A percentile compares a stretch with the other conserved stretches of the same genome.
Conservation (phyloP, 2,113 vertebrate genomes). For the Rhinoderma darwinii region DNA sequence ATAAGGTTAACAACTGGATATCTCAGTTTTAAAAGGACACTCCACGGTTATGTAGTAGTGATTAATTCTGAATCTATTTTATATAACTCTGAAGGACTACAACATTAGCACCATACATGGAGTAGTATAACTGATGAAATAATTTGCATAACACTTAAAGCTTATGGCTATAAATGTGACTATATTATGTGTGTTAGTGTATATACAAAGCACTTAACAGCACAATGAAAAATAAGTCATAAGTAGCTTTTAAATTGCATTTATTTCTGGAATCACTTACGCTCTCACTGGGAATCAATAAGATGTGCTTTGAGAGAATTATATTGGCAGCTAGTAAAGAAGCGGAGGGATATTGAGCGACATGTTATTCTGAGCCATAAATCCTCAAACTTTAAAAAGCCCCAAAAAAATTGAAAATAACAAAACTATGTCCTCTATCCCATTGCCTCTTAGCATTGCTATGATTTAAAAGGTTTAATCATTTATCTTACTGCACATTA, state of each 20-base stretch:
- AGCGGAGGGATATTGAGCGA: conserved; percentile 20
- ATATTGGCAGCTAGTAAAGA: conserved; percentile 37
- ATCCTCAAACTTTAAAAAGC: conserved; percentile 22
- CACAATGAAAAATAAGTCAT: conserved; percentile 23
- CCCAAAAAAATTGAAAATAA: background rate
- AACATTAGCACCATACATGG: background rate
- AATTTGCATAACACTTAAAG: background rate
- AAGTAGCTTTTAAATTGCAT: conserved; percentile 40
- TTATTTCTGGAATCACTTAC: conserved; percentile 39
- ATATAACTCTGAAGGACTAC: background rate
- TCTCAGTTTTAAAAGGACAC: background rate
- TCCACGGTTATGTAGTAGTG: background rate
- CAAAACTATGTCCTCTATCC: background rate
- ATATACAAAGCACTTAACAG: conserved; percentile 12
- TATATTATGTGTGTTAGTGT: background rate
- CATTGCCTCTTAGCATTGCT: background rate
- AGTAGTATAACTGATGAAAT: background rate
- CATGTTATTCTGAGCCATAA: conserved; percentile 9
- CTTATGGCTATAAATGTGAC: background rate
- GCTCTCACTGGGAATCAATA: conserved; percentile 25
- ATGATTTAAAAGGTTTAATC: background rate
- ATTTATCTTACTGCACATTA: background rate
- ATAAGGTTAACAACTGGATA: background rate
- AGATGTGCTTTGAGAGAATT: conserved; percentile 29
- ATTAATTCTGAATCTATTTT: background rate